Conservation (phyloP, 2,888 invertebrate genomes). For the Brenthis ino region DNA sequence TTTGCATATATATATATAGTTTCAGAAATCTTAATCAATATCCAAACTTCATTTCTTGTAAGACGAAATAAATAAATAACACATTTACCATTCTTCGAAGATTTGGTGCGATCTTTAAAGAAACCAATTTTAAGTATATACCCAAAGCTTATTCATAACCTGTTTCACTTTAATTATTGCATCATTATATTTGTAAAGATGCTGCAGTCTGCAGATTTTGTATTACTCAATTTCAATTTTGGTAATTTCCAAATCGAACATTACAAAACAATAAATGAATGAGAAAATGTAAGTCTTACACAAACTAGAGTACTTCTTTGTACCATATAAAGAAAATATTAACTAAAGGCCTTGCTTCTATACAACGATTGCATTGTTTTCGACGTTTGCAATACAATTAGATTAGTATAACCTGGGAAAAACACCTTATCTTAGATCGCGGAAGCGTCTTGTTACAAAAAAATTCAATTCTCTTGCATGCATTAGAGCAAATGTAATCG, state of each 20-base stretch:
- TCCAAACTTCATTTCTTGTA: too few species aligned
- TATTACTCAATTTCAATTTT: background rate
- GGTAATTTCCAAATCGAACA: background rate
- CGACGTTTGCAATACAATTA: conserved; percentile 22
- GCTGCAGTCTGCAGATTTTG: background rate
- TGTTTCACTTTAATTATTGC: too few species aligned
- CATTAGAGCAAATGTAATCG: conserved; percentile 32
- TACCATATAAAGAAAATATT: conserved; percentile 26
- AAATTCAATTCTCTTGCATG: conserved; percentile 32
- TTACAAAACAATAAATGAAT: conserved; percentile 12
- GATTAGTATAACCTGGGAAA: conserved; percentile 32
- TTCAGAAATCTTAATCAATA: too few species aligned
- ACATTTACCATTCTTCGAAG: too few species aligned
- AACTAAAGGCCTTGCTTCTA: conserved; percentile 10
- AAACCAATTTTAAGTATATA: too few species aligned
- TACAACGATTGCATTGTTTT: conserved; percentile 28
- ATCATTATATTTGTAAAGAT: background rate
- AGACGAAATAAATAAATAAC: too few species aligned
- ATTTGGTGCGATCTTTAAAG: too few species aligned
- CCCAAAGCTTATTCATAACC: too few species aligned
- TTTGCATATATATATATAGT: too few species aligned
- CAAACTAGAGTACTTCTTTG: conserved; percentile 7
- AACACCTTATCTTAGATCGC: conserved; percentile 37
- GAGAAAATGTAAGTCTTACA: conserved; percentile 13
- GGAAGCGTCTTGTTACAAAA: conserved; percentile 36